Base-by-base conservation (phyloP, 2,797 vertebrate genomes). In the Tympanoctomys barrerae region DNA sequence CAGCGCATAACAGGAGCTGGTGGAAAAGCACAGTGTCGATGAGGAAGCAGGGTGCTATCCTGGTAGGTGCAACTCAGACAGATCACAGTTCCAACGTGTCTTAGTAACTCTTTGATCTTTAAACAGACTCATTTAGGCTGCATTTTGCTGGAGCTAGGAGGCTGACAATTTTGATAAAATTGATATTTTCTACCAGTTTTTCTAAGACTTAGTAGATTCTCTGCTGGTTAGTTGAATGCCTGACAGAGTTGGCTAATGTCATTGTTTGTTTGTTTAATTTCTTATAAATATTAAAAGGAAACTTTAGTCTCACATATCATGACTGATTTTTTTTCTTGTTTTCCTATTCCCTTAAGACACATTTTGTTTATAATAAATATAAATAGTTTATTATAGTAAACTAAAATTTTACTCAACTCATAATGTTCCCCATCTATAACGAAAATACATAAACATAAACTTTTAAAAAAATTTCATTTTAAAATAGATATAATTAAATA, bases 21-120 rank as follows among this genome's bases (percentile, higher is more conserved):
- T 70, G 39, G 62, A 19, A 89, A 87, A 93, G 49, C 1, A 49
- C 19, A 79, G 81, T 64, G 16, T 4, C 64, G 28, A 75, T 85
- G 36, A 68, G 92, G 86, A 93, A 33, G 18, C 13, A 54, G 24
- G 21, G 31, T 10, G 16, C 8, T 57, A 5, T 16, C 85, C 61
- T 78, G 16, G 24, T 83, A 39, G 33, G 73, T 59, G 73, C 75
- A 95, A 91, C 92, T 88, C 62, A 36, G 77, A 79, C 71, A 88
- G 87, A 95, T 93, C 91, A 93, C 96, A 97, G 91, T 71, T 82
- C 54, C 75, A 78, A 73, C 84, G 36, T 82, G 39, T 77, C 91
- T 95, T 83, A 39, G 42, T 42, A 26, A 33, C 80, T 82, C 87
- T 97, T 96, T 96, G 81, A 96, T 96, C 96, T 88, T 94, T 68